Conservation (phyloP, 2,113 vertebrate genomes). For the Oxygymnocypris stewartii region DNA sequence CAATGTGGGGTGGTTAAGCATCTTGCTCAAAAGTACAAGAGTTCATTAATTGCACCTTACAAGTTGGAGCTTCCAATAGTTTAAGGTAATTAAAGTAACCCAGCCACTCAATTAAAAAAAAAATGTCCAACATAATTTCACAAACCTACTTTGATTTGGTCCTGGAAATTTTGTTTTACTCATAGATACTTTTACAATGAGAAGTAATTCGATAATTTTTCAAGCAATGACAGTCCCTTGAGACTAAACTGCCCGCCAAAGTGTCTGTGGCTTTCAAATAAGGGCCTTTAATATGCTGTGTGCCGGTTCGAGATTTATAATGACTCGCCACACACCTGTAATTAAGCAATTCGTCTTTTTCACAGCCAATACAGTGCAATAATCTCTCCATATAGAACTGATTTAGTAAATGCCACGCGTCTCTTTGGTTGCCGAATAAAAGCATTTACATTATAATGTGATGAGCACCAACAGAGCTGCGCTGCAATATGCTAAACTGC, state of each 20-base stretch:
- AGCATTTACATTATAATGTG: conserved; percentile 30
- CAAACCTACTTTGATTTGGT: not conserved
- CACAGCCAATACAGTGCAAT: conserved; percentile 35
- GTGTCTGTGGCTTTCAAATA: conserved; percentile 28
- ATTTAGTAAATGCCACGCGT: conserved; percentile 42
- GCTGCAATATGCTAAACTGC: conserved; percentile 9
- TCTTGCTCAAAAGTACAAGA: not conserved
- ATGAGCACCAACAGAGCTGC: conserved; percentile 7
- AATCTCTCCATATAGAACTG: conserved; percentile 46
- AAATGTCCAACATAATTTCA: not conserved
- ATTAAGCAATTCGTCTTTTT: conserved; percentile 53
- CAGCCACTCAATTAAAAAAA: not conserved
- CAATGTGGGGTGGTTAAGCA: not conserved
- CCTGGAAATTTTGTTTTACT: not conserved
- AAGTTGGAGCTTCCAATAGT: not conserved
- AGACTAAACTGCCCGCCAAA: not conserved
- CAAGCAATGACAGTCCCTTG: not conserved
- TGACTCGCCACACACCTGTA: conserved; percentile 33
- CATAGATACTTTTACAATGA: not conserved
- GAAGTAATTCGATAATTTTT: not conserved
- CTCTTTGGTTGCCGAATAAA: conserved; percentile 19
- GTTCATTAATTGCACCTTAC: not conserved
- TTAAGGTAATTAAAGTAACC: not conserved
- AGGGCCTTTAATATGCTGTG: conserved; percentile 13
- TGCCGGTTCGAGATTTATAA: conserved; percentile 33